Percentiles rank a stretch among this genome's conserved stretches.
Conservation (phyloP, 2,113 vertebrate species). For the Notarius quadriscutis region DNA sequence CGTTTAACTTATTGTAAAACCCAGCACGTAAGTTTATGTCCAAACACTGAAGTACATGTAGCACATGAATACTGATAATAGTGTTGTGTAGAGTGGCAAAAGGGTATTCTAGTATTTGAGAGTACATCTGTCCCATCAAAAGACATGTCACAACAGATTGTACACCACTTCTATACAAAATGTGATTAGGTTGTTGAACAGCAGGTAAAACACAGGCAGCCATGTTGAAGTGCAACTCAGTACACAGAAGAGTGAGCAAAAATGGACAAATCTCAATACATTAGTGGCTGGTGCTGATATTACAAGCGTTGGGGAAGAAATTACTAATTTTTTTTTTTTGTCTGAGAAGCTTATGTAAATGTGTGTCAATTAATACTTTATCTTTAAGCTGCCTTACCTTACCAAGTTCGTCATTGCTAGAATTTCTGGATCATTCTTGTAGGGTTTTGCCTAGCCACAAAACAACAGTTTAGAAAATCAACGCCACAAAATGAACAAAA, state of each 20-base stretch:
- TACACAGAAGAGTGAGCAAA: background rate
- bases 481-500: background rate
- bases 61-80: background rate
- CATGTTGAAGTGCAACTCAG: background rate
- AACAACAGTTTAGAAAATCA: constrained; percentile 31
- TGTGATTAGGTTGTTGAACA: background rate
- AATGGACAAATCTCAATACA: background rate
- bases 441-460: constrained; percentile 93
- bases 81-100: background rate
- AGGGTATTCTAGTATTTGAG: background rate
- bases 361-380: background rate
- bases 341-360: background rate
- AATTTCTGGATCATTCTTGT: constrained; percentile 99
- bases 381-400: constrained; percentile 79
- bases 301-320: background rate
- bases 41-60: constrained; percentile 35
- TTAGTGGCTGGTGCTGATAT: background rate
- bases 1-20: background rate
- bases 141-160: background rate
- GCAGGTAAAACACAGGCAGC: background rate
- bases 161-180: background rate
- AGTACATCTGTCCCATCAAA: background rate
- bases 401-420: constrained; percentile 99
- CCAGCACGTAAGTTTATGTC: background rate
- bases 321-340: no score